Evolutionary conservation across 2,888 invertebrate genomes (phyloP).

Genomic region (Drosophila ezoana): DNA sequence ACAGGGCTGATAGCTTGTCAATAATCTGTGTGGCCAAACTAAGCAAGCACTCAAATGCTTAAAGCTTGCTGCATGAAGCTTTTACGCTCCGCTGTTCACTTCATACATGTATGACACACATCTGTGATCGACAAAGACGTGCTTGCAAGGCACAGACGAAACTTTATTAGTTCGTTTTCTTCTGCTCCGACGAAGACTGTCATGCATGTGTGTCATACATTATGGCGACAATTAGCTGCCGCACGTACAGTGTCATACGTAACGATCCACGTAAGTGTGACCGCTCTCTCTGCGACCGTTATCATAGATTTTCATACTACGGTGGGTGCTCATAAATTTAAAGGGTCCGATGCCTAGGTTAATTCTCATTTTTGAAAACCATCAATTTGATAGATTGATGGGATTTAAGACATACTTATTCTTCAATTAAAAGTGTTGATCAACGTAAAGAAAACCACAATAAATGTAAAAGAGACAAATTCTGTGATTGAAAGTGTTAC

Average conservation of each 20-base stretch:
- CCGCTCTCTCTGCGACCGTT: too few species aligned
- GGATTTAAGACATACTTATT: too few species aligned
- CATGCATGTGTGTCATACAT: constrained; percentile 7
- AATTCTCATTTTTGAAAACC: too few species aligned
- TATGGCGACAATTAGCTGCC: background rate
- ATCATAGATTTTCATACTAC: too few species aligned
- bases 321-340: too few species aligned
- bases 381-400: too few species aligned
- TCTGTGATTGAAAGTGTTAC: background rate
- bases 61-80: constrained; percentile 12
- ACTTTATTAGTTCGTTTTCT: background rate
- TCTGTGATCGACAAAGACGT: constrained; percentile 1
- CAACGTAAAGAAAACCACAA: too few species aligned
- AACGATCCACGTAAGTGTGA: too few species aligned
- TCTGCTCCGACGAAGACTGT: background rate
- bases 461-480: too few species aligned
- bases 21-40: background rate
- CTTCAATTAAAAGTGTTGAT: too few species aligned
- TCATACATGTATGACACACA: constrained; percentile 8
- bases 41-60: constrained; percentile 5
- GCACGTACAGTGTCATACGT: background rate
- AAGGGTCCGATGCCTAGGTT: too few species aligned
- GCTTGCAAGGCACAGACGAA: background rate
- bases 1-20: background rate
- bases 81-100: background rate